Evolutionary conservation across 2,113 vertebrate species (phyloP).

Genomic region (Argyrosomus japonicus): DNA sequence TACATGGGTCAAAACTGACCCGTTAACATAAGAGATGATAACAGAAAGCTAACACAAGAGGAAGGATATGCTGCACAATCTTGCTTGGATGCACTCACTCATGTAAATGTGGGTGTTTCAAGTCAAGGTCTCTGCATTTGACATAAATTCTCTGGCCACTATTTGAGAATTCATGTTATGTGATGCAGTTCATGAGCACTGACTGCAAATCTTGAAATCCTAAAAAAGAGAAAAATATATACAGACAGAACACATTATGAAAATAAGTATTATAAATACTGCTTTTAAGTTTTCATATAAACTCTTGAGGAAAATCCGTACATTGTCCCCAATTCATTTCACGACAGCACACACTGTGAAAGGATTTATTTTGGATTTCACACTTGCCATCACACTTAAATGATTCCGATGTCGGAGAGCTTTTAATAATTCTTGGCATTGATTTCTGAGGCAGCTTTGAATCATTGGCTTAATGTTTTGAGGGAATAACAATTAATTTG

Average conservation of each 20-base stretch:
- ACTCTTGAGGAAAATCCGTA: constrained; percentile 29
- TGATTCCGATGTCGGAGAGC: constrained; percentile 63
- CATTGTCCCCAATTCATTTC: constrained; percentile 50
- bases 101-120: no score
- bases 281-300: constrained; percentile 36
- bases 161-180: background rate
- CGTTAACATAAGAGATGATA: no score
- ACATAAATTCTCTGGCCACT: background rate
- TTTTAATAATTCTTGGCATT: constrained; percentile 78
- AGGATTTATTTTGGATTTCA: constrained; percentile 72
- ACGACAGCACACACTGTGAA: constrained; percentile 34
- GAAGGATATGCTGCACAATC: no score
- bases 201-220: background rate
- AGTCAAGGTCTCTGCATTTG: background rate
- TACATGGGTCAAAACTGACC: no score
- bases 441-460: constrained; percentile 73
- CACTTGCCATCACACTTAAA: constrained; percentile 73
- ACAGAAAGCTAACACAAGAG: no score
- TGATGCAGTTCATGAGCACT: background rate
- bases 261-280: constrained; percentile 24
- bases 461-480: constrained; percentile 74
- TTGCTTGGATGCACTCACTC: no score
- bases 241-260: background rate
- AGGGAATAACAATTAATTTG: constrained; percentile 80
- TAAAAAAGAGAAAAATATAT: background rate